Conservation (phyloP, 2,113 vertebrate species). For the Phrynosoma platyrhinos region DNA sequence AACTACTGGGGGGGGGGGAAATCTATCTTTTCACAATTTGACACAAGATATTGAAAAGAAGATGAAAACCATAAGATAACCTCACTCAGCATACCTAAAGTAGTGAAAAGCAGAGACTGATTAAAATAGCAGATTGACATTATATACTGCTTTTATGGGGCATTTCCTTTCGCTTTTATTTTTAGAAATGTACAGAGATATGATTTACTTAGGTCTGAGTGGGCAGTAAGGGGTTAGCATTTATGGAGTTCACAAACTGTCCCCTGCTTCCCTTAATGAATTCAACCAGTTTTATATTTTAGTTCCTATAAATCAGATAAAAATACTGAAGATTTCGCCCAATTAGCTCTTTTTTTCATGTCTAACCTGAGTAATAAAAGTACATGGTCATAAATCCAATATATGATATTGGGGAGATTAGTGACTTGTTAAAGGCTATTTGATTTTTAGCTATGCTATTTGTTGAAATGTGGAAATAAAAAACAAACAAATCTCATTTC, state of each 20-base stretch:
- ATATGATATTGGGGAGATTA: slow-evolving; percentile 16
- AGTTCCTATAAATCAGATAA: background rate
- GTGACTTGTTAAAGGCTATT: slow-evolving; percentile 10
- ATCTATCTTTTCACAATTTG: no score
- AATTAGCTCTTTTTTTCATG: slow-evolving; percentile 12
- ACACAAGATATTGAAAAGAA: no score
- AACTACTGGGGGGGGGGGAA: no score
- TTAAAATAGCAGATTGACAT: no score
- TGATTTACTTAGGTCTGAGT: background rate
- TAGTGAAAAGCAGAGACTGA: no score
- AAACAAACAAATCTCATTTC: background rate
- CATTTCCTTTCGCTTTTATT: background rate
- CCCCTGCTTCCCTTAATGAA: background rate
- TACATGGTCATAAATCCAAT: slow-evolving; percentile 37
- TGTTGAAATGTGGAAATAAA: slow-evolving; percentile 1
- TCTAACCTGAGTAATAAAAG: background rate
- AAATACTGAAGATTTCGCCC: background rate
- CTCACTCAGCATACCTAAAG: no score
- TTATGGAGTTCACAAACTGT: background rate
- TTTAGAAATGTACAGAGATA: background rate
- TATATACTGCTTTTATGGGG: no score
- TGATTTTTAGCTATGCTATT: slow-evolving; percentile 37
- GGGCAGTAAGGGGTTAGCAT: no score
- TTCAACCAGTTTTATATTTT: background rate
- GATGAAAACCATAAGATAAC: no score